phyloP scores from a whole-genome alignment of 1,140 invertebrate species.

The Wiebesia pumilae region DNA sequence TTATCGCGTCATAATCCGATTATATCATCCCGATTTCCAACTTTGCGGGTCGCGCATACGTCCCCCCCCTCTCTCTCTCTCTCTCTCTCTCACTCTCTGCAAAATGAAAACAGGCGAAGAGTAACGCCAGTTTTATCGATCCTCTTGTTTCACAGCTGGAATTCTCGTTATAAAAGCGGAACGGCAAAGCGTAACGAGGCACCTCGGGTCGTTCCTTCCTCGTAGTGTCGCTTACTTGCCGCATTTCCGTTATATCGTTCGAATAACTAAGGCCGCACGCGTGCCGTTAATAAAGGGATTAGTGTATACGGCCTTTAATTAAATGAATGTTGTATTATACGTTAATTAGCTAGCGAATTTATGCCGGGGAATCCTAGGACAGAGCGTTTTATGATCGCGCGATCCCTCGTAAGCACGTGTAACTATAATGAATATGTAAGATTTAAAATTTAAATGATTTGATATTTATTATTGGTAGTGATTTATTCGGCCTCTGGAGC shows the following conservation, averaged over 20 bases:
- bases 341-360: not conserved
- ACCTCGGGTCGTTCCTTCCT: no score
- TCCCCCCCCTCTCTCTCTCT: not conserved
- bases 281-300: constrained; percentile 1
- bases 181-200: not conserved
- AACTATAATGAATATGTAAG: not conserved
- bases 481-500: not conserved
- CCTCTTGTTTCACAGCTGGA: not conserved
- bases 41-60: not conserved
- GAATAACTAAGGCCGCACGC: not conserved
- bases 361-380: not conserved
- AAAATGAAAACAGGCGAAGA: not conserved
- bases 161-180: not conserved
- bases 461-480: not conserved
- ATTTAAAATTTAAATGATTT: not conserved
- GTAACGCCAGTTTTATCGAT: not conserved
- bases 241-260: constrained; percentile 10
- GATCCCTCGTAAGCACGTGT: not conserved
- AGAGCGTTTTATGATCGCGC: not conserved
- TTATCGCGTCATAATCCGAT: not conserved
- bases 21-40: not conserved
- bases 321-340: not conserved
- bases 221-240: not conserved
- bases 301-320: not conserved
- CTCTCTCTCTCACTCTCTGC: not conserved